Conservation (phyloP, 2,797 vertebrate genomes). For the Pangasius macronema region DNA sequence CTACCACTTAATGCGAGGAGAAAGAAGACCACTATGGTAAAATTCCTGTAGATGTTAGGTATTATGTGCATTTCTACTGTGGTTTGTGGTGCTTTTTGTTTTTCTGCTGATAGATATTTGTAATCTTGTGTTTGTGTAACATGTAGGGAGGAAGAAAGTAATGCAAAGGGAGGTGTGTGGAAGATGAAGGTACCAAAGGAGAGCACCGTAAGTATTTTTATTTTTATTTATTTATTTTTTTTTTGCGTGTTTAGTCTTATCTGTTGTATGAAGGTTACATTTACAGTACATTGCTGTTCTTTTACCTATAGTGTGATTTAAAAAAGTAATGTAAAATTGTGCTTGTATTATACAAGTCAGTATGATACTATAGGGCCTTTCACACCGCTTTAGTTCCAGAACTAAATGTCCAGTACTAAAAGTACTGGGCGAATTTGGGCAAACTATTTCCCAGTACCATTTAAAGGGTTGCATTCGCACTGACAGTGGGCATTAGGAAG, state of each 20-base stretch:
- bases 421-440: no score
- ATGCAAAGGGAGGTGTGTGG: constrained; percentile 94
- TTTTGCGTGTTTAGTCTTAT: neutral
- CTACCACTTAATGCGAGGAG: constrained; percentile 95
- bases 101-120: neutral
- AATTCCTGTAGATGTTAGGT: constrained; percentile 45
- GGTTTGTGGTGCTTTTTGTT: neutral
- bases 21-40: constrained; percentile 90
- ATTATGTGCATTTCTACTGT: neutral
- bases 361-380: no score
- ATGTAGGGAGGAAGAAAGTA: constrained; percentile 94
- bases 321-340: neutral
- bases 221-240: no score
- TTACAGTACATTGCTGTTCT: neutral
- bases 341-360: neutral
- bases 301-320: neutral
- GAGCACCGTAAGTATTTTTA: constrained; percentile 79
- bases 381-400: no score
- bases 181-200: constrained; percentile 98
- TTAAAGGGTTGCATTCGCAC: no score
- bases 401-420: no score
- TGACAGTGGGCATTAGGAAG: no score
- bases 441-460: no score
- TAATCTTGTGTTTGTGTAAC: neutral
- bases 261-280: neutral